Percentiles rank a stretch among this genome's conserved stretches.
phyloP scores from a whole-genome alignment of 2,113 vertebrate species.

The Podilymbus podiceps region DNA sequence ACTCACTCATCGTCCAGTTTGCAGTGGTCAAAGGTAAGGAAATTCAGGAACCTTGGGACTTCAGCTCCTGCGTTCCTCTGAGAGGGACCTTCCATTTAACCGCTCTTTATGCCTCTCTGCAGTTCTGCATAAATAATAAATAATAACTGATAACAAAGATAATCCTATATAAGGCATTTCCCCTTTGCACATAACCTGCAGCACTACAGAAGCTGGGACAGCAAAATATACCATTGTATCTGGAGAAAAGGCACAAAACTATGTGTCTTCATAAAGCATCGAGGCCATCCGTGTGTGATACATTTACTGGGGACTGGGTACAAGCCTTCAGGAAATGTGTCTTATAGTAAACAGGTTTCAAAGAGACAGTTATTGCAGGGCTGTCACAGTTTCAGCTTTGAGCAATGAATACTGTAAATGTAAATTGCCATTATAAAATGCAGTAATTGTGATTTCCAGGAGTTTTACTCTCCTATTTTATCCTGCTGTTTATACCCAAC shows the following conservation, averaged over 20 bases:
- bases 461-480: constrained; percentile 21
- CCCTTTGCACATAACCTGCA: neutral
- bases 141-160: neutral
- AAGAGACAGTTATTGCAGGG: neutral
- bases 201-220: neutral
- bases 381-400: neutral
- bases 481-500: neutral
- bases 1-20: rapidly evolving
- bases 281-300: neutral
- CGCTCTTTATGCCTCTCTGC: neutral
- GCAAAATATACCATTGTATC: neutral
- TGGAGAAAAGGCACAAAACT: neutral
- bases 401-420: neutral
- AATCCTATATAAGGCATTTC: neutral
- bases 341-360: neutral
- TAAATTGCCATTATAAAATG: neutral
- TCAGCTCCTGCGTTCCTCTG: neutral
- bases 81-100: neutral
- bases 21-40: neutral
- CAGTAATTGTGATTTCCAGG: constrained; percentile 29
- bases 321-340: neutral
- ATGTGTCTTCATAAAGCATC: neutral
- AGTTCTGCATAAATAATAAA: neutral
- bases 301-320: neutral
- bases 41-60: neutral